Conservation (phyloP, 2,113 vertebrate genomes). For the Apaloderma vittatum region DNA sequence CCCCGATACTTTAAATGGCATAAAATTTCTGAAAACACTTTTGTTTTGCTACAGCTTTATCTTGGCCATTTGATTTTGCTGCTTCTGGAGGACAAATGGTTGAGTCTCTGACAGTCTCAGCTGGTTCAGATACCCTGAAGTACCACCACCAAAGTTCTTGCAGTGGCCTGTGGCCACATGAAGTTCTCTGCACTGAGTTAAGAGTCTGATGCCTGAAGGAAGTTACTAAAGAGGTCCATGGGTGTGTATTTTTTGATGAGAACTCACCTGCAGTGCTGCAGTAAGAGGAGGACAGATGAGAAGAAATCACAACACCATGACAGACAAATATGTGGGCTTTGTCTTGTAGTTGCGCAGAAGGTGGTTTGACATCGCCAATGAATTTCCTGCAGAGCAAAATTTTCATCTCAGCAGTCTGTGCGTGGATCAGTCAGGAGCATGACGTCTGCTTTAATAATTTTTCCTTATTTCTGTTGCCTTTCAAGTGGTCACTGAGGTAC, state of each 20-base stretch:
- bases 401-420: neutral
- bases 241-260: neutral
- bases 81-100: neutral
- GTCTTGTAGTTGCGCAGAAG: neutral
- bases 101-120: neutral
- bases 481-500: neutral
- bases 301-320: neutral
- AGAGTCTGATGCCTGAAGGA: neutral
- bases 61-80: neutral
- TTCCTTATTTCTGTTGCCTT: neutral
- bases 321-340: neutral
- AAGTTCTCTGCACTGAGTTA: neutral
- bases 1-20: fast-evolving
- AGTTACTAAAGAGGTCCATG: neutral
- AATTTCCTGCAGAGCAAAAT: neutral
- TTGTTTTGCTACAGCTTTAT: neutral
- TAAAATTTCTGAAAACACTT: neutral
- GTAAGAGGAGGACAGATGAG: neutral
- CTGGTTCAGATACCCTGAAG: neutral
- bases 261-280: neutral
- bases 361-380: neutral
- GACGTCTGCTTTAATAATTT: neutral
- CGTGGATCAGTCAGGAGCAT: neutral
- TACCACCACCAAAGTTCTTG: neutral
- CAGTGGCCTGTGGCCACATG: neutral